Percentiles rank a stretch among this genome's conserved stretches.
Evolutionary conservation across 2,113 vertebrate species (phyloP).

Genomic region (Gobio gobio): DNA sequence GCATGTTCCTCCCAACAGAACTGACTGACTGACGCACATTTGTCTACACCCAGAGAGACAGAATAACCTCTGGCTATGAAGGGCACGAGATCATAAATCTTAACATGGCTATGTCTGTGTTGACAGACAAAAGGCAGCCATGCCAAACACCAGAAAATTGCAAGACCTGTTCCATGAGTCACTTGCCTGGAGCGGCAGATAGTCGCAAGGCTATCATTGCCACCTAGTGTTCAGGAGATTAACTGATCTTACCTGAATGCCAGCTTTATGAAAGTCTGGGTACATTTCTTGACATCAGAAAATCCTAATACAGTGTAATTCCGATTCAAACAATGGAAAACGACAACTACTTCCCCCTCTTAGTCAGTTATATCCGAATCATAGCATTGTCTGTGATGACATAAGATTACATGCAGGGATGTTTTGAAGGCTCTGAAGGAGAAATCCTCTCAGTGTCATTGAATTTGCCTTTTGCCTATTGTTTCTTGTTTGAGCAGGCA

Average conservation of each 20-base stretch:
- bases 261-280: not conserved
- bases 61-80: slow-evolving; percentile 54
- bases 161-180: slow-evolving; percentile 62
- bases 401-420: not conserved
- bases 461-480: slow-evolving; percentile 4
- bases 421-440: not conserved
- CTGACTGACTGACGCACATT: slow-evolving; percentile 3
- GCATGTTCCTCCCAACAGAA: slow-evolving; percentile 21
- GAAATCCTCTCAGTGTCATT: not conserved
- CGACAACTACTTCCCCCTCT: not conserved
- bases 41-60: slow-evolving; percentile 38
- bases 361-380: not conserved
- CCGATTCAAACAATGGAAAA: not conserved
- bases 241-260: slow-evolving; percentile 9
- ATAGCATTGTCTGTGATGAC: not conserved
- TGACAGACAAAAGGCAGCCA: slow-evolving; percentile 63
- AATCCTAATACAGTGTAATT: not conserved
- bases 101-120: slow-evolving; percentile 60
- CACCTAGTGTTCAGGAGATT: slow-evolving; percentile 52
- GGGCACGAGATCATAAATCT: slow-evolving; percentile 67
- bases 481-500: slow-evolving; percentile 53
- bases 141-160: slow-evolving; percentile 60
- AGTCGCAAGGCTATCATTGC: slow-evolving; percentile 49
- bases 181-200: slow-evolving; percentile 46
- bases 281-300: not conserved